Evolutionary conservation across 2,113 vertebrate genomes (phyloP), one percentile per base, ranked within the genome.

Genomic region (Saguinus midas): DNA sequence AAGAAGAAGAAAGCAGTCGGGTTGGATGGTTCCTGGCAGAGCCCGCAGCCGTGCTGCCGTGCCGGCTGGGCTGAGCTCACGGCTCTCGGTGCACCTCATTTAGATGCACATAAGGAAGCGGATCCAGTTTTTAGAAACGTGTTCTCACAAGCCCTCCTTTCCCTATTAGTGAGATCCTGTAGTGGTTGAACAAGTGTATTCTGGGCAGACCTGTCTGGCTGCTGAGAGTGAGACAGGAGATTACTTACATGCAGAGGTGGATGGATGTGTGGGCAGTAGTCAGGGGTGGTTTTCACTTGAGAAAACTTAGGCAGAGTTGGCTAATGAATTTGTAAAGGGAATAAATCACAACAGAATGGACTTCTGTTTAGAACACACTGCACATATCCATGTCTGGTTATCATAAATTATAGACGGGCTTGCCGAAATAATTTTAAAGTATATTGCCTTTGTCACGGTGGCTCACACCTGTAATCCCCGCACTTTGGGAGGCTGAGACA

Each of bases 331-430:
- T 86, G 55, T 12, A 52, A 87, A 97, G 64, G 20, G 5, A 76
- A 27, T 9, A 35, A 76, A 8, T 1, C 58, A 4, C 20, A 11
- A 32, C 64, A 23, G 48, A 32, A 0, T 8, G 21, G 23, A 43
- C 61, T 73, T 43, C 3, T 0, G 2, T 21, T 35, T 21, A 18
- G 52, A 23, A 1, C 10, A 12, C 11, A 1, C 12, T 0, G 0
- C 35, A 2, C 0, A 16, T 12, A 13, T 80, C 50, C 1, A 0
- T 2, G 8, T 72, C 75, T 25, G 8, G 21, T 37, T 37, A 2
- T 0, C 8, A 21, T 10, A 64, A 13, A 37, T 0, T 29, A 68
- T 32, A 92, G 45, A 3, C 87, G 37, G 3, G 4, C 45, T 76
- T 61, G 0, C 3, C 1, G 32, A 35, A 9, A 16, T 0, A 0